Base-by-base conservation (phyloP, 2,113 vertebrate genomes). In the Agapornis roseicollis region DNA sequence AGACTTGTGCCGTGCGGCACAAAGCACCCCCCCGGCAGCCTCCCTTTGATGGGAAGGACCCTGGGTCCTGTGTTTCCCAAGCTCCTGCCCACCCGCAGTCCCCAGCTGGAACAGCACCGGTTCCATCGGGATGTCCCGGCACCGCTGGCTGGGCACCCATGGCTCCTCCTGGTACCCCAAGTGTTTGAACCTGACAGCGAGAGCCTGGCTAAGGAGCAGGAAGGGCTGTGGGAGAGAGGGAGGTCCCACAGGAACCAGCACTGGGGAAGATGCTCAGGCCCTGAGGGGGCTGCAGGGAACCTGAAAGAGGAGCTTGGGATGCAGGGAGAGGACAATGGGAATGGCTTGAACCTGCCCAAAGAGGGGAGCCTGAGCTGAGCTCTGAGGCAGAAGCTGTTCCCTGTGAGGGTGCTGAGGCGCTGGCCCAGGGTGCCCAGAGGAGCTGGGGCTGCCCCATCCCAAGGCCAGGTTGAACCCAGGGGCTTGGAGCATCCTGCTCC, bases 121-220 rank as follows among this genome's bases (percentile, higher is more conserved):
- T 46, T 44, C n/a, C 17, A 2, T 29, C 1, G 12, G 47, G 47
- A 10, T 28, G 46, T 24, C 29, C 82, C 0, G 1, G 42, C 2
- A 1, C 80, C 55, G 49, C 55, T 2, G 15, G 18, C 16, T 13
- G 76, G 77, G 53, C 17, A 35, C 27, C 11, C 33, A 2, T 14
- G 31, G 35, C 41, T 15, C 49, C 49, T 42, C 17, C 52, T 7
- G 15, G 25, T 33, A 16, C 61, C 55, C 20, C 37, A 14, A 7
- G 8, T 14, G 6, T 35, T 19, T 9, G 42, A 78, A 49, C 18
- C 13, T 0, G 9, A 8, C 11, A 46, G 78, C 42, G 46, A 70
- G 81, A 78, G 63, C 35, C 49, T 37, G 33, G 77, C 23, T 25
- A 25, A 29, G 64, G 46, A 60, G 60, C 46, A 27, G 69, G 55